Conservation (phyloP, 2,888 invertebrate species). For the Andrena minutula region DNA sequence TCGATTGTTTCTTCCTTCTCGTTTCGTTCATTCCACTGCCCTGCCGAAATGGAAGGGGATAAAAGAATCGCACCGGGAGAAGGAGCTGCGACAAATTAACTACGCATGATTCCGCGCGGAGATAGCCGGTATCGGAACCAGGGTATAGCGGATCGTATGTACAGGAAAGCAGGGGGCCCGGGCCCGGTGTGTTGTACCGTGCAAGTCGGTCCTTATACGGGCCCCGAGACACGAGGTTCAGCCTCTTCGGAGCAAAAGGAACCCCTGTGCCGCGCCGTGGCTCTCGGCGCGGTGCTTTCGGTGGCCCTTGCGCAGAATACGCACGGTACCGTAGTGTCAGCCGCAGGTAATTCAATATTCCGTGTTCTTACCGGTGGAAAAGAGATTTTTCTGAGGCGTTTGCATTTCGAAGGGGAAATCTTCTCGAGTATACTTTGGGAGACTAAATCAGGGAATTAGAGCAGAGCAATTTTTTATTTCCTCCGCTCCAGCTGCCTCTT, state of each 20-base stretch:
- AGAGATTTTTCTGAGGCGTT: too few species aligned
- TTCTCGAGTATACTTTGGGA: too few species aligned
- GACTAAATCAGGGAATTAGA: too few species aligned
- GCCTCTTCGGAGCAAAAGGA: conserved; percentile 66
- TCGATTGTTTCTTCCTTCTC: not conserved
- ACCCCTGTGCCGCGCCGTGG: conserved; percentile 40
- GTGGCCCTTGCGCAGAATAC: conserved; percentile 29
- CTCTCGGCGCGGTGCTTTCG: conserved; percentile 33
- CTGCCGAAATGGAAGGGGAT: not conserved
- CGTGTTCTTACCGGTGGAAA: conserved; percentile 11
- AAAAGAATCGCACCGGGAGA: conserved; percentile 8
- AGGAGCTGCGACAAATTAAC: conserved; percentile 69
- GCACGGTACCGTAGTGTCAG: conserved; percentile 30
- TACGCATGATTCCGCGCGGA: conserved; percentile 65
- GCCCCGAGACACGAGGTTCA: conserved; percentile 49
- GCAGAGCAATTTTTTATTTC: too few species aligned
- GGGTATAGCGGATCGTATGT: conserved; percentile 46
- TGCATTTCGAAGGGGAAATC: too few species aligned
- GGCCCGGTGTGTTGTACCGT: conserved; percentile 56
- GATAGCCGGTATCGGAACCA: conserved; percentile 59
- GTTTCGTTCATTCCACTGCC: not conserved
- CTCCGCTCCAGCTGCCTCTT: too few species aligned
- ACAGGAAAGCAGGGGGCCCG: conserved; percentile 48
- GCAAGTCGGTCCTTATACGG: conserved; percentile 76
- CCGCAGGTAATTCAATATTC: conserved; percentile 33